Evolutionary conservation across 2,888 invertebrate genomes (phyloP), one percentile per base, ranked within the genome.

Genomic region (Gortyna flavago): DNA sequence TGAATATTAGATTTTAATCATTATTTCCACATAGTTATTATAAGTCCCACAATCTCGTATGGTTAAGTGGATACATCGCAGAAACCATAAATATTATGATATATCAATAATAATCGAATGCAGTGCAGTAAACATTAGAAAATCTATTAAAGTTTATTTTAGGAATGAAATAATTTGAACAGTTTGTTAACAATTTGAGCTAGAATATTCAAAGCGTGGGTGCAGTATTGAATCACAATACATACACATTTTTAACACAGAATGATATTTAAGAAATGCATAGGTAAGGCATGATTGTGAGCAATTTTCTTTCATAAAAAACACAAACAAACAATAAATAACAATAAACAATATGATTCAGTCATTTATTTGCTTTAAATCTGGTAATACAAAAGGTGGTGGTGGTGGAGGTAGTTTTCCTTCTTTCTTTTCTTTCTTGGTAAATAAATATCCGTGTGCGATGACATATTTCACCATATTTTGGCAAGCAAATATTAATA

Each of bases 81-180:
- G 29, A 71, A 64, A 48, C 7, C 18, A 57, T 32, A 29, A 21
- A 35, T 32, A 32, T 32, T 18, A 44, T 25, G 21, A 25, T n/a
- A n/a, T n/a, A n/a, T 21, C 29, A 29, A 7, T 29, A 41, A 29
- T 66, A 41, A 67, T 32, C 21, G 8, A 32, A 44, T 16, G 3
- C 29, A 44, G 16, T 65, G 44, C 54, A 73, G 21, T 44, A 64
- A 57, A 21, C n/a, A 41, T 73, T 41, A 57, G 5, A 74, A 41
- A 74, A 48, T 8, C 1, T 54, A 38, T 54, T 54, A 32, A 29
- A 18, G n/a, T 29, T 21, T 13, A 44, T 4, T 67, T 68, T 69
- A 21, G 9, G 21, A 51, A 29, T 38, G 21, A 38, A 59, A 41
- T 38, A 29, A 29, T 18, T 57, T 70, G 13, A 21, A 21, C 38